phyloP scores from a whole-genome alignment of 2,888 invertebrate species.

The Machimus atricapillus region DNA sequence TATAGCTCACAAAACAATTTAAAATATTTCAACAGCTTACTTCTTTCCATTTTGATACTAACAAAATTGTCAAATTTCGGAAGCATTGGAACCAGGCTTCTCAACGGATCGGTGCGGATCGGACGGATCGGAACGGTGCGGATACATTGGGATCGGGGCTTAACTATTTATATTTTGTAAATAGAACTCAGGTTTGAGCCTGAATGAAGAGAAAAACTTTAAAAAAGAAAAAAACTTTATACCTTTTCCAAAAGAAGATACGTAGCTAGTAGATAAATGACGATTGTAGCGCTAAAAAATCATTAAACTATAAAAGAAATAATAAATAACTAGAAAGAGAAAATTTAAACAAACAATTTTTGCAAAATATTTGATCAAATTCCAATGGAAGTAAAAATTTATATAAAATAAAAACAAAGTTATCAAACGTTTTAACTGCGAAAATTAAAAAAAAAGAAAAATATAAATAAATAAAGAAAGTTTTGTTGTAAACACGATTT shows the following conservation, averaged over 20 bases:
- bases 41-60: no score
- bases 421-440: not conserved
- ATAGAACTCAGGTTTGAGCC: not conserved
- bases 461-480: not conserved
- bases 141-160: no score
- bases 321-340: not conserved
- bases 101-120: no score
- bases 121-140: no score
- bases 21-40: no score
- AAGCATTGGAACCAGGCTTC: no score
- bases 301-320: not conserved
- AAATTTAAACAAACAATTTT: not conserved
- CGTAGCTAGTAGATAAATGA: conserved; percentile 7
- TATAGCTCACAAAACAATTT: no score
- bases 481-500: conserved; percentile 2
- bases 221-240: not conserved
- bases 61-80: no score
- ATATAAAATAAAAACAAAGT: not conserved
- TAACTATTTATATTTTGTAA: not conserved
- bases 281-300: not conserved
- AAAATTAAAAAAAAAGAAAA: not conserved
- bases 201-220: not conserved
- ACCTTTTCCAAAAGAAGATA: conserved; percentile 1
- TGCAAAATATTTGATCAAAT: conserved; percentile 5
- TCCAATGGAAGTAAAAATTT: conserved; percentile 23